Evolutionary conservation across 2,888 invertebrate species (phyloP).

Genomic region (Agapostemon virescens): DNA sequence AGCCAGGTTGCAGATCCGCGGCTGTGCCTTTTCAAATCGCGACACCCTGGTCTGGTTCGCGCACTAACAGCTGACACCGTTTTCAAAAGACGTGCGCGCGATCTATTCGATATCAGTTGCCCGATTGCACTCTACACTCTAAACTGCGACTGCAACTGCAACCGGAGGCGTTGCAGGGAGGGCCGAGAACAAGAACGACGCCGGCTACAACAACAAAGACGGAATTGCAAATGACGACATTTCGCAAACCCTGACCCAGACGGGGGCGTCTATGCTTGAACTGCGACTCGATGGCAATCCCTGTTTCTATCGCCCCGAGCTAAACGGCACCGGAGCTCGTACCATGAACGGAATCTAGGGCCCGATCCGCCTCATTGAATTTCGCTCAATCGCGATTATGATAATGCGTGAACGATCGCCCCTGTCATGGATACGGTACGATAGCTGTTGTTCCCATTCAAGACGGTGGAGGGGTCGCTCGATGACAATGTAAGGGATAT

Average conservation of each 20-base stretch:
- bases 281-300: constrained; percentile 63
- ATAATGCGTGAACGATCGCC: constrained; percentile 69
- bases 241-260: constrained; percentile 4
- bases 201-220: constrained; percentile 38
- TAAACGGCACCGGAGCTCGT: constrained; percentile 68
- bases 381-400: constrained; percentile 69
- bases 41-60: constrained; percentile 42
- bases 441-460: constrained; percentile 48
- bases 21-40: constrained; percentile 45
- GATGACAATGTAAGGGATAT: constrained; percentile 30
- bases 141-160: constrained; percentile 6
- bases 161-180: neutral
- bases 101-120: constrained; percentile 71
- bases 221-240: constrained; percentile 36
- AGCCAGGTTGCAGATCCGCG: constrained; percentile 36
- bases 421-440: constrained; percentile 33
- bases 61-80: constrained; percentile 47
- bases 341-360: constrained; percentile 73
- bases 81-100: constrained; percentile 65
- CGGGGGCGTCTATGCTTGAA: constrained; percentile 23
- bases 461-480: constrained; percentile 15
- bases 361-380: constrained; percentile 72
- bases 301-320: constrained; percentile 71
- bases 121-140: constrained; percentile 72
- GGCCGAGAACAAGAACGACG: constrained; percentile 14